Percentiles rank a stretch among this genome's conserved stretches.
These are phyloP conservation scores for Ataeniobius toweri DNA, from an alignment of 2,797 vertebrate genomes.

Conservation along the genomic window DNA sequence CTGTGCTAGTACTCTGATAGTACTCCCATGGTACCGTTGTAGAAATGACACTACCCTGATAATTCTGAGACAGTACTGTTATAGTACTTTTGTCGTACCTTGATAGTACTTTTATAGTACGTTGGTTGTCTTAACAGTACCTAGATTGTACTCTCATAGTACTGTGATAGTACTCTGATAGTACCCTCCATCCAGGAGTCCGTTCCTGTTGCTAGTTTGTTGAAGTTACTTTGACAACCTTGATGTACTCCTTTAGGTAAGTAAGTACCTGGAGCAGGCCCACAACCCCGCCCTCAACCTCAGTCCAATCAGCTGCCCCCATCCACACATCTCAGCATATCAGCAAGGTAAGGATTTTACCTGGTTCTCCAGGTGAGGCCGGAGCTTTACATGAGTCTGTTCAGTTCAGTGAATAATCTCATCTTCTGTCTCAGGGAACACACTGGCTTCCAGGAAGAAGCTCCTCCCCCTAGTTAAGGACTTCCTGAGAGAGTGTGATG, in stretches of 20 bases:
- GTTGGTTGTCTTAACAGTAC: too few species aligned
- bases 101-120: too few species aligned
- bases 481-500: constrained; percentile 74
- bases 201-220: neutral
- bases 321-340: constrained; percentile 79
- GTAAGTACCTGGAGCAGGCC: constrained; percentile 82
- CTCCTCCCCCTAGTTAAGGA: constrained; percentile 87
- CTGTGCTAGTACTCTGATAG: too few species aligned
- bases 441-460: constrained; percentile 85
- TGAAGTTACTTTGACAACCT: constrained; percentile 7
- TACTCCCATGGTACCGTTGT: too few species aligned
- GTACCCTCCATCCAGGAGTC: too few species aligned
- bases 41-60: too few species aligned
- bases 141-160: too few species aligned
- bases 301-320: constrained; percentile 73
- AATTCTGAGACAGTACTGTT: too few species aligned
- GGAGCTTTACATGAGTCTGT: too few species aligned
- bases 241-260: constrained; percentile 73
- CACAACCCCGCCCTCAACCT: constrained; percentile 78
- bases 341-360: constrained; percentile 51
- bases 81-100: too few species aligned
- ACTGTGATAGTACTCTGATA: too few species aligned
- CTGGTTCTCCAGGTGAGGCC: neutral
- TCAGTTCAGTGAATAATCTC: too few species aligned
- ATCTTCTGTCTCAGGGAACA: constrained; percentile 74